phyloP scores from a whole-genome alignment of 2,888 invertebrate species.

The Phorcus lineatus region DNA sequence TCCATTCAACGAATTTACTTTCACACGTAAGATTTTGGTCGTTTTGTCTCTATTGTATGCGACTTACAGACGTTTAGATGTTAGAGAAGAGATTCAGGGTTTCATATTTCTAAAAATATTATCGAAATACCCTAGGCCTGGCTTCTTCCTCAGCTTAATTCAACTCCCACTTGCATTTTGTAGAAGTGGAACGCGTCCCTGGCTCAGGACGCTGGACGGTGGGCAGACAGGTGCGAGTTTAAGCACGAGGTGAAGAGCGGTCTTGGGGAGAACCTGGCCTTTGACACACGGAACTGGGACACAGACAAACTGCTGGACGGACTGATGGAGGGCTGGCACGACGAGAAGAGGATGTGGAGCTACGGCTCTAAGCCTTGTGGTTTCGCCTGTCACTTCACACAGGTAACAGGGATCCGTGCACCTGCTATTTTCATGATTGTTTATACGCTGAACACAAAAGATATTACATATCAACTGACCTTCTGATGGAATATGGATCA shows the following conservation, averaged over 20 bases:
- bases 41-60: too few relatives aligned
- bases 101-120: too few relatives aligned
- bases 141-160: not conserved
- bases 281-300: slow-evolving; percentile 48
- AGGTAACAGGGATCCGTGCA: slow-evolving; percentile 43
- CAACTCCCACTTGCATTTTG: not conserved
- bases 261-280: slow-evolving; percentile 62
- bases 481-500: too few relatives aligned
- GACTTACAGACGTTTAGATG: too few relatives aligned
- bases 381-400: slow-evolving; percentile 63
- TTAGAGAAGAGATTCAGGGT: too few relatives aligned
- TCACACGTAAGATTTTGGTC: too few relatives aligned
- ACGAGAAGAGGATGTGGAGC: slow-evolving; percentile 55
- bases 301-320: slow-evolving; percentile 33
- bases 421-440: too few relatives aligned
- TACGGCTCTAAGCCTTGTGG: slow-evolving; percentile 50
- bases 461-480: too few relatives aligned
- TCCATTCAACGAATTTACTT: too few relatives aligned
- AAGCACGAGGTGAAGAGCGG: slow-evolving; percentile 55
- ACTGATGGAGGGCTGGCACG: slow-evolving; percentile 57
- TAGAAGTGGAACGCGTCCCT: slow-evolving; percentile 55
- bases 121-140: too few relatives aligned
- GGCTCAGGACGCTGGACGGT: slow-evolving; percentile 47
- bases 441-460: too few relatives aligned
- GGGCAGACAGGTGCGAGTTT: slow-evolving; percentile 59